phyloP scores from a whole-genome alignment of 2,113 vertebrate genomes.

The Numida meleagris region DNA sequence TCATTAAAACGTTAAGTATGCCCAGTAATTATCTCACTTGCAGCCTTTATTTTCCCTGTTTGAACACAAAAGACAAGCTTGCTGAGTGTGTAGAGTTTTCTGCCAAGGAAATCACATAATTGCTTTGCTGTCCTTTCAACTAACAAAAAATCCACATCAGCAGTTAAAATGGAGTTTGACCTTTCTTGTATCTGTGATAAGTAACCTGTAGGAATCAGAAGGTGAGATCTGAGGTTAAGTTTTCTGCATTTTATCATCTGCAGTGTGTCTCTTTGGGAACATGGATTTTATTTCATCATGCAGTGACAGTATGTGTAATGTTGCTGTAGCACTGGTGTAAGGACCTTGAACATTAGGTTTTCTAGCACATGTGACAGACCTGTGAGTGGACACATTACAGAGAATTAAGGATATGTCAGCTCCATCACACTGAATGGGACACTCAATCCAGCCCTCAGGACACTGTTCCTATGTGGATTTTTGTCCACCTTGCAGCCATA shows the following conservation, averaged over 20 bases:
- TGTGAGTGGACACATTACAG: not conserved
- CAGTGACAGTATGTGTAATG: not conserved
- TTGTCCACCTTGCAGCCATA: not conserved
- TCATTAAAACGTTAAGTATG: not conserved
- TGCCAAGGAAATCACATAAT: not conserved
- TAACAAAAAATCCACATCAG: not conserved
- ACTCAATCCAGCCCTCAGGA: not conserved
- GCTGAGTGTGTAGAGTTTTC: not conserved
- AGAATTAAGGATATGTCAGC: not conserved
- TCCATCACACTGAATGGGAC: not conserved
- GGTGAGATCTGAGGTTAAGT: not conserved
- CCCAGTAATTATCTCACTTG: not conserved
- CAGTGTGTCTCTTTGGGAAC: not conserved
- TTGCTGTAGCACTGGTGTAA: not conserved
- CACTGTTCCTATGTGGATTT: not conserved
- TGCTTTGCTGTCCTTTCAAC: not conserved
- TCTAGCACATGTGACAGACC: not conserved
- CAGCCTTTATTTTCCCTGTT: not conserved
- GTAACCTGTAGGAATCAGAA: not conserved
- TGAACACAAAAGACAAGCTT: not conserved
- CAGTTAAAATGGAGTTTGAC: not conserved
- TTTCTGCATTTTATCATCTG: not conserved
- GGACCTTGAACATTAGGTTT: not conserved
- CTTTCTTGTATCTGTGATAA: not conserved
- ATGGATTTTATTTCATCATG: not conserved